Conservation (phyloP, 1,140 invertebrate species). For the Neuroterus valhalla region DNA sequence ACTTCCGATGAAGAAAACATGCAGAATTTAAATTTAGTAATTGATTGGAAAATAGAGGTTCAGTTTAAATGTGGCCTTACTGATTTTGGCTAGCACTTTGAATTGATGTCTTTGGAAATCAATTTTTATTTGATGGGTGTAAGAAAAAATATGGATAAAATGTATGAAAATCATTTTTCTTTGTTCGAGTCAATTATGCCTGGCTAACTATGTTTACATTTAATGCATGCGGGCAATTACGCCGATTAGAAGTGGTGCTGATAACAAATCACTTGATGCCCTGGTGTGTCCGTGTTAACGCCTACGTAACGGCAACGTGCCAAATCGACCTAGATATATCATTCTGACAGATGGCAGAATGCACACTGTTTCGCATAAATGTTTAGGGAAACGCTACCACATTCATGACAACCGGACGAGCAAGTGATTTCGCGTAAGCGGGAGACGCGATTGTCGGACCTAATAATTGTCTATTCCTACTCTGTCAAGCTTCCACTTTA, state of each 20-base stretch:
- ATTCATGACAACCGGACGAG: conserved; percentile 27
- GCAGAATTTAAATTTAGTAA: background rate
- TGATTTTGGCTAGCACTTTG: background rate
- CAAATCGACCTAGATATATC: conserved; percentile 27
- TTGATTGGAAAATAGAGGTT: background rate
- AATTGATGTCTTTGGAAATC: background rate
- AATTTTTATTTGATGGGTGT: background rate
- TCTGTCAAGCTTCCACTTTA: conserved; percentile 9
- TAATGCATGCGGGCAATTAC: conserved; percentile 29
- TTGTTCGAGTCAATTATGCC: conserved; percentile 16
- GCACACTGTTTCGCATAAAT: conserved; percentile 27
- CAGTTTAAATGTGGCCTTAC: background rate
- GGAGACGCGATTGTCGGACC: conserved; percentile 19
- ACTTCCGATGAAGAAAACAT: too few species aligned
- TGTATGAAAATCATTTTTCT: conserved; percentile 15
- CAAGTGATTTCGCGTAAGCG: conserved; percentile 26
- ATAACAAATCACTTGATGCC: conserved; percentile 28
- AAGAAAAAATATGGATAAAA: background rate
- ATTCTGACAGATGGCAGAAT: conserved; percentile 29
- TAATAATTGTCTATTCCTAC: conserved; percentile 26
- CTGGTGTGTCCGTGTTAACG: conserved; percentile 22
- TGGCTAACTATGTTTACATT: conserved; percentile 21
- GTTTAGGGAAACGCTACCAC: conserved; percentile 26
- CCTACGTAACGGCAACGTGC: conserved; percentile 26
- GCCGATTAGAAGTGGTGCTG: conserved; percentile 18